phyloP scores from a whole-genome alignment of 2,797 vertebrate genomes.

The Numenius phaeopus region DNA sequence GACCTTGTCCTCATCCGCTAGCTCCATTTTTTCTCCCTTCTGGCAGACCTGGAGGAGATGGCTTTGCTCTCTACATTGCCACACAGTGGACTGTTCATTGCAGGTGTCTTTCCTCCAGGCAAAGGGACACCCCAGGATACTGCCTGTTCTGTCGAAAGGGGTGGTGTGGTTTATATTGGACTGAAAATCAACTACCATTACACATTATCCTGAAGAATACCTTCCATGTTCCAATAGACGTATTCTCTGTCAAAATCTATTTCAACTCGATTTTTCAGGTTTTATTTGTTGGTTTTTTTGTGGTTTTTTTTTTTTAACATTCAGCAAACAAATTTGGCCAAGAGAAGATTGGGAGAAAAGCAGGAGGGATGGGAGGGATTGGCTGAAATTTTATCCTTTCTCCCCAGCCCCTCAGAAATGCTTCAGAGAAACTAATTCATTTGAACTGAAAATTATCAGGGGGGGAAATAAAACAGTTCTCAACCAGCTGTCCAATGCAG shows the following conservation, averaged over 20 bases:
- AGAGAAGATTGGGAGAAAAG: background rate
- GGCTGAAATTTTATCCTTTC: background rate
- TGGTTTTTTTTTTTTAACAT: background rate
- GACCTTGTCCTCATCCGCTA: background rate
- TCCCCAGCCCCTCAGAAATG: background rate
- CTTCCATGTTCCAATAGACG: accelerated
- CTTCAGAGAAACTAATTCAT: background rate
- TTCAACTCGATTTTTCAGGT: background rate
- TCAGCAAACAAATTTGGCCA: background rate
- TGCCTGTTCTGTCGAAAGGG: accelerated
- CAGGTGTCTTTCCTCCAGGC: background rate
- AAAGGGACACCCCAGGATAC: background rate
- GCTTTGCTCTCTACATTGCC: background rate
- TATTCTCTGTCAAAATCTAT: background rate
- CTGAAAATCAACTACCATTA: background rate
- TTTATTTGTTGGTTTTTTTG: background rate
- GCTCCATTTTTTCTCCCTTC: background rate
- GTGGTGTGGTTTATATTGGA: background rate
- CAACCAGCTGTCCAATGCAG: background rate
- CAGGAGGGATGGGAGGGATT: background rate
- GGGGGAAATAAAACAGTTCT: background rate
- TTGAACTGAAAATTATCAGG: background rate
- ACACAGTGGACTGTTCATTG: accelerated
- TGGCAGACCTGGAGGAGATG: background rate
- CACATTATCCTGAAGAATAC: background rate